Evolutionary conservation across 64 coral and sea anemone genomes (phyloP).

Genomic region (Platygyra sinensis): DNA sequence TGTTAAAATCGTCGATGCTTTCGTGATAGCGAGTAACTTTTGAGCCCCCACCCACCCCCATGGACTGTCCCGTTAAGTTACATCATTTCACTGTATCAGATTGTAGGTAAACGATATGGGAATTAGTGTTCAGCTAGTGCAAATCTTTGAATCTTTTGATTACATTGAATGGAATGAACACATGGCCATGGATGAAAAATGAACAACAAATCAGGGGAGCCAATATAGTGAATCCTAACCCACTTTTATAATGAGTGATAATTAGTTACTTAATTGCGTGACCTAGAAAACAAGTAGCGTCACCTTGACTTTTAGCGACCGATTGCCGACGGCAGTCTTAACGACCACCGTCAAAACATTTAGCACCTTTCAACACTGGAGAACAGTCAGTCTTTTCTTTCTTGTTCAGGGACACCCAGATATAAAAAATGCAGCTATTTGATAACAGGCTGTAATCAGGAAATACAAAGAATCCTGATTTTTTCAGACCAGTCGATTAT

Average conservation of each 20-base stretch:
- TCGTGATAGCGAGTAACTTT: background rate
- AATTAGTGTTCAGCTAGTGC: no score
- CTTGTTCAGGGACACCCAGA: background rate
- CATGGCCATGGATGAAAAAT: no score
- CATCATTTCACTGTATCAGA: background rate
- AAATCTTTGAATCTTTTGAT: no score
- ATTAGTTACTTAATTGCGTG: conserved; percentile 19
- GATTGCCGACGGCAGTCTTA: conserved; percentile 12
- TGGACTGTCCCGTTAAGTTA: background rate
- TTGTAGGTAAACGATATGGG: conserved; percentile 9
- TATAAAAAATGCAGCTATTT: background rate
- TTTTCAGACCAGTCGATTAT: no score
- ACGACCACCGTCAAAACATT: conserved; percentile 30
- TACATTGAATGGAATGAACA: no score
- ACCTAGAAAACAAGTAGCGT: background rate
- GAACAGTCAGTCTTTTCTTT: background rate
- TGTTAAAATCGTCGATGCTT: background rate
- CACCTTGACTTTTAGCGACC: background rate
- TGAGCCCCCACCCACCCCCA: background rate
- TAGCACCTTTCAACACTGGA: conserved; percentile 40
- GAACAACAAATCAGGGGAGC: no score
- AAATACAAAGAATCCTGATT: background rate
- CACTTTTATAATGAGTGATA: background rate
- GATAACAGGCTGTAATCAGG: background rate
- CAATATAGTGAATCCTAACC: background rate